A percentile compares a stretch with the other conserved stretches of the same genome.
Conservation (phyloP, 64 coral and sea anemone genomes). For the Montipora sp. region DNA sequence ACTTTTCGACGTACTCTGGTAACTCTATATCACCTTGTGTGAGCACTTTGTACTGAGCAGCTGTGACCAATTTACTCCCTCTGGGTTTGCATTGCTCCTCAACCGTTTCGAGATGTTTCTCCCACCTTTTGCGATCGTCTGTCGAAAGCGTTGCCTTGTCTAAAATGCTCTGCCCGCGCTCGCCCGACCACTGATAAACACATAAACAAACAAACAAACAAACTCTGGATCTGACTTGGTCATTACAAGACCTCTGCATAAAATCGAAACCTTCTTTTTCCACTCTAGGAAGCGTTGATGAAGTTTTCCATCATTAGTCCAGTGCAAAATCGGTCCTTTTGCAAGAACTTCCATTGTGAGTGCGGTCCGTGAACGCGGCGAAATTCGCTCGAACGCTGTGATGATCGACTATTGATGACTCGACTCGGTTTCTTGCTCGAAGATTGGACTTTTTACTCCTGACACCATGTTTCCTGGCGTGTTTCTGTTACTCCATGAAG, state of each 20-base stretch:
- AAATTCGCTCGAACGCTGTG: neutral
- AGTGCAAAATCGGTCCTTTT: neutral
- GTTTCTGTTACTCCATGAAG: too few relatives aligned
- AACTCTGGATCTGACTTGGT: neutral
- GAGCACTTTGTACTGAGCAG: constrained; percentile 14
- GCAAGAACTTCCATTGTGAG: neutral
- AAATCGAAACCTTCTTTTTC: neutral
- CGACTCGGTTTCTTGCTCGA: neutral
- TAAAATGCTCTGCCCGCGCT: neutral
- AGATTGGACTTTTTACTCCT: neutral
- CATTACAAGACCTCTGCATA: constrained; percentile 21
- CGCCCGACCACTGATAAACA: neutral
- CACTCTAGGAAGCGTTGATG: neutral
- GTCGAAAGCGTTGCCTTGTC: neutral
- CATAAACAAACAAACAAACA: neutral
- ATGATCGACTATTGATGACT: neutral
- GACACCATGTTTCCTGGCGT: neutral
- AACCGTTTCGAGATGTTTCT: neutral
- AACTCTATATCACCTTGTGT: constrained; percentile 12
- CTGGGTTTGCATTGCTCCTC: constrained; percentile 25
- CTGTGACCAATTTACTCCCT: neutral
- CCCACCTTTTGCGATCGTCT: constrained; percentile 1
- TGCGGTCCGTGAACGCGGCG: neutral
- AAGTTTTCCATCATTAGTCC: neutral
- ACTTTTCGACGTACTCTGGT: neutral